Evolutionary conservation across 2,797 vertebrate genomes (phyloP).

Genomic region (Pampus argenteus): DNA sequence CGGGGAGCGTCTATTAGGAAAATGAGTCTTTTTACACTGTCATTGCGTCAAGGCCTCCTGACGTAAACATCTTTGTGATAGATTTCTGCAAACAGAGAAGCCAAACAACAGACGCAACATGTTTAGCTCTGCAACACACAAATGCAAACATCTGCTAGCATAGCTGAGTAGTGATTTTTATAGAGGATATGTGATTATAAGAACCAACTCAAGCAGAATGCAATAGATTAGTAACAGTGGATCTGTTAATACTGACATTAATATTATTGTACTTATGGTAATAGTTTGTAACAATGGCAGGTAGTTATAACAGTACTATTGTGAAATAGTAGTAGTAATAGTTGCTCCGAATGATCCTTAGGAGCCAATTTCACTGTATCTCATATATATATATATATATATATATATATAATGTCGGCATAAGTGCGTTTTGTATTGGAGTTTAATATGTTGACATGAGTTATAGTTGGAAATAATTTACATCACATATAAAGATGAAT

Average conservation of each 20-base stretch:
- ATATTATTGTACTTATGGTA: background rate
- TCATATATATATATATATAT: too few species aligned
- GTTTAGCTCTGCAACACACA: conserved; percentile 67
- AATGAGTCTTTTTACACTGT: conserved; percentile 60
- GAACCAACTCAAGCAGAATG: conserved; percentile 18
- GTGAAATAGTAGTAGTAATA: background rate
- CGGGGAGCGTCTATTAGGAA: too few species aligned
- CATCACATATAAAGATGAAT: too few species aligned
- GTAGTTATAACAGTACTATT: background rate
- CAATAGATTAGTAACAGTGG: conserved; percentile 12
- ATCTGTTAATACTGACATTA: background rate
- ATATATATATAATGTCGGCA: background rate
- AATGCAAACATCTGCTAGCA: conserved; percentile 76
- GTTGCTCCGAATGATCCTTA: background rate
- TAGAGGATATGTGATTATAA: conserved; percentile 57
- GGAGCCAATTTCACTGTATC: background rate
- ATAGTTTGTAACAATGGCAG: too few species aligned
- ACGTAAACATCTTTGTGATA: conserved; percentile 74
- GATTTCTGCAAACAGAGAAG: conserved; percentile 69
- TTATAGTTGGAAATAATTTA: too few species aligned
- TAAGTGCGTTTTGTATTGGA: background rate
- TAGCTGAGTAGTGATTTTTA: conserved; percentile 65
- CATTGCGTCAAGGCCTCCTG: conserved; percentile 61
- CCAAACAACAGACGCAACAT: conserved; percentile 74
- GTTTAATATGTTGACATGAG: background rate